Base-by-base conservation (phyloP, 2,888 invertebrate species). In the Sarcophaga rosellei region DNA sequence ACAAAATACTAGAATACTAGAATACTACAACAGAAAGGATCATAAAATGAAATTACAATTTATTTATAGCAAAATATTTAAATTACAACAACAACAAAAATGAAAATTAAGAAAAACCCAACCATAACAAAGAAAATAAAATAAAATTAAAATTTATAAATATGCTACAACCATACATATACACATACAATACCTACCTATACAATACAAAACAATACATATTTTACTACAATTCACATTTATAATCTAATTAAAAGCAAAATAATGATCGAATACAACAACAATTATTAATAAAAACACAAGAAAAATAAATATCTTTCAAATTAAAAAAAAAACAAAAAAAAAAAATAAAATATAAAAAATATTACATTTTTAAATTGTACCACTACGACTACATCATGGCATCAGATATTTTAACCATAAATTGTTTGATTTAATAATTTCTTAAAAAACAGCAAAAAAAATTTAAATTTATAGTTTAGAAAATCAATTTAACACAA, bases 191-290 rank as follows among this genome's bases (percentile, higher is more conserved):
- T 53, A 53, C 0, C 11, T 47, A 47, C 53, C 5, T 12, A 53
- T 15, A 2, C 53, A 53, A 53, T 15, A 17, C 53, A 53, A 53
- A 17, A 15, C 12, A 53, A 53, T 53, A 53, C 12, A 53, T 53
- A 15, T 53, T 53, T 53, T 15, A 53, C 12, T 53, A 53, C 53
- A 53, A 53, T 53, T 35, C 35, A 35, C 8, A 35, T 35, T 35
- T 35, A 47, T 17, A 65, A 23, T 66, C 73, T 66, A 59, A 73
- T 25, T 45, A 66, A 59, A 74, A 21, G 23, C 57, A 25, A 81
- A 70, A 45, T 73, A 35, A 82, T 72, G 59, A 61, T 73, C 77
- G 66, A 77, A 77, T 77, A 82, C 59, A 66, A 65, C 59, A 47
- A 70, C 57, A 62, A 65, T 44, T 68, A 57, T 57, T 57, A 57